Evolutionary conservation across 1,140 invertebrate genomes (phyloP).

Genomic region (Bombus consobrinus): DNA sequence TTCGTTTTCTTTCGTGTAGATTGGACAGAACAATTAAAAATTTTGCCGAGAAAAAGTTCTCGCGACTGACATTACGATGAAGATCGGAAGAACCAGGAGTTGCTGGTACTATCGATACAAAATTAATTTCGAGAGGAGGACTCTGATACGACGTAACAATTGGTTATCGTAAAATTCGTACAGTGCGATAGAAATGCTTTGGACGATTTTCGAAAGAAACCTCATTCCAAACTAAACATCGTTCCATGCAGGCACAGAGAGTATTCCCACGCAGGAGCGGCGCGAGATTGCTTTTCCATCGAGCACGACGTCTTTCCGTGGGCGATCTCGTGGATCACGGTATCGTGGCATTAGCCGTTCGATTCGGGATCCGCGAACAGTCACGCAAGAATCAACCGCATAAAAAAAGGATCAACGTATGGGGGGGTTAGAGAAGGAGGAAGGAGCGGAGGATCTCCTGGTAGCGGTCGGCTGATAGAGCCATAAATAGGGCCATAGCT

Average conservation of each 20-base stretch:
- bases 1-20: not conserved
- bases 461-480: slow-evolving; percentile 75
- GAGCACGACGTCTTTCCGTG: not conserved
- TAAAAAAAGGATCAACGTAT: slow-evolving; percentile 11
- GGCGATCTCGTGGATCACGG: not conserved
- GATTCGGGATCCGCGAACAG: slow-evolving; percentile 25
- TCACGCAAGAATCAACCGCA: slow-evolving; percentile 38
- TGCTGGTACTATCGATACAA: too few relatives aligned
- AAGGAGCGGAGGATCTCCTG: slow-evolving; percentile 12
- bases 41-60: not conserved
- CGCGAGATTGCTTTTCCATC: not conserved
- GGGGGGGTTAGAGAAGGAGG: not conserved
- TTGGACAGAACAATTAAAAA: not conserved
- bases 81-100: too few relatives aligned
- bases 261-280: not conserved
- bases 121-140: too few relatives aligned
- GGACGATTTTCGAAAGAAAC: too few relatives aligned
- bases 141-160: too few relatives aligned
- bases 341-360: slow-evolving; percentile 26
- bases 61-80: too few relatives aligned
- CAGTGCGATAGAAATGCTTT: too few relatives aligned
- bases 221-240: too few relatives aligned
- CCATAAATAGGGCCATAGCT: slow-evolving; percentile 81
- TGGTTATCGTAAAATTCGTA: too few relatives aligned
- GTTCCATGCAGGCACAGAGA: too few relatives aligned